Evolutionary conservation across 2,888 invertebrate genomes (phyloP).

Genomic region (Neoitamus cyanurus): DNA sequence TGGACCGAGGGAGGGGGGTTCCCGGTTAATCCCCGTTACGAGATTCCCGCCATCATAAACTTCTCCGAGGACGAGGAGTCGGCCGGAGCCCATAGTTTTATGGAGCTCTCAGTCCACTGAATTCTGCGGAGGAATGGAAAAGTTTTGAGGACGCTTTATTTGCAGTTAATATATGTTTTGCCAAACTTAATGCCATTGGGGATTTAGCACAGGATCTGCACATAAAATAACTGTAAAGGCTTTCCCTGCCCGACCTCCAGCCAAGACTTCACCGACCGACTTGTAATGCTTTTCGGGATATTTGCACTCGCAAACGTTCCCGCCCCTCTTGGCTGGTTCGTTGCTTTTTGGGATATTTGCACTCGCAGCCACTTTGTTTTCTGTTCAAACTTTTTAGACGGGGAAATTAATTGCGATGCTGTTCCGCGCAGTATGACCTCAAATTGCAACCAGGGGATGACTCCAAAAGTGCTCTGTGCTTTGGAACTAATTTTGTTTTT

Average conservation of each 20-base stretch:
- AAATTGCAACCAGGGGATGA: not conserved
- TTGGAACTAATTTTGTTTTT: not conserved
- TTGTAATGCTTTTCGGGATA: not conserved
- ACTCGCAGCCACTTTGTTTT: not conserved
- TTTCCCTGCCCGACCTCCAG: not conserved
- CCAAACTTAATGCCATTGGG: not conserved
- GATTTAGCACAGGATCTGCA: not conserved
- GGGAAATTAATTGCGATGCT: not conserved
- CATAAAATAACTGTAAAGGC: not conserved
- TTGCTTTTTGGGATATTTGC: not conserved
- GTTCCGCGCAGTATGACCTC: not conserved
- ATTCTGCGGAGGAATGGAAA: not conserved
- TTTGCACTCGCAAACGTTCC: not conserved
- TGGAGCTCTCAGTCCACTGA: not conserved
- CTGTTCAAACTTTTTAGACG: not conserved
- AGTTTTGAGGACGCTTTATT: not conserved
- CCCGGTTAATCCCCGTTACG: not conserved
- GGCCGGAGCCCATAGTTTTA: not conserved
- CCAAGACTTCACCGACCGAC: not conserved
- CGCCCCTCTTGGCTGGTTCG: no score
- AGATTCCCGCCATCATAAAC: not conserved
- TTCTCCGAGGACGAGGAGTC: not conserved
- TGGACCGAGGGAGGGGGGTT: not conserved
- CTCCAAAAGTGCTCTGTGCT: not conserved
- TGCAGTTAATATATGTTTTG: slow-evolving; percentile 1